Conservation (phyloP, 2,113 vertebrate species). For the Hippocampus abdominalis region DNA sequence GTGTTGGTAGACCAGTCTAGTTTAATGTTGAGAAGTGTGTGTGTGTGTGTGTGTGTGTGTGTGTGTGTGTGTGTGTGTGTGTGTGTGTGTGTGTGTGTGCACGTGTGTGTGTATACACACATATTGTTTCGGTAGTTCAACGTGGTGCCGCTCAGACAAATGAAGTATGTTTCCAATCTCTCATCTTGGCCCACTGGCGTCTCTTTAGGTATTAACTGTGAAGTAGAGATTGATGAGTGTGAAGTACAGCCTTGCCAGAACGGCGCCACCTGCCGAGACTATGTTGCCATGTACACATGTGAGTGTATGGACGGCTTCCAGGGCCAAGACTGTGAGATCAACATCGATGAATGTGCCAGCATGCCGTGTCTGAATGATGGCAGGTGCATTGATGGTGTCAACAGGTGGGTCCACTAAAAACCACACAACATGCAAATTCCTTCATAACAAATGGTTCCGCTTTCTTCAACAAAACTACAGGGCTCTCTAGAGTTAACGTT, state of each 20-base stretch:
- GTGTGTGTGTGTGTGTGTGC: too few species aligned
- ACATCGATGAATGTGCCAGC: conserved; percentile 86
- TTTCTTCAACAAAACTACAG: not conserved
- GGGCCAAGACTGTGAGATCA: conserved; percentile 80
- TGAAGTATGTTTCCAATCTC: conserved; percentile 5
- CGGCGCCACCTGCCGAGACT: conserved; percentile 80
- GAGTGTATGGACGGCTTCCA: conserved; percentile 79
- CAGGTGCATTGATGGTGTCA: conserved; percentile 77
- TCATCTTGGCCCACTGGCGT: conserved; percentile 19
- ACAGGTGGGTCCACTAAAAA: conserved; percentile 72
- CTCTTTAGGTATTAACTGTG: conserved; percentile 83
- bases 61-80: too few species aligned
- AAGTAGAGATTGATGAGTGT: conserved; percentile 88
- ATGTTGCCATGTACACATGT: conserved; percentile 82
- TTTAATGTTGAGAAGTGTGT: too few species aligned
- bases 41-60: too few species aligned
- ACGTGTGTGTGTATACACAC: too few species aligned
- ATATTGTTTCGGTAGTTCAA: too few species aligned
- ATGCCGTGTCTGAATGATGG: conserved; percentile 80
- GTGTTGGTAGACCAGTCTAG: too few species aligned
- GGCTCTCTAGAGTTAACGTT: not conserved
- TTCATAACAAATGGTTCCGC: not conserved
- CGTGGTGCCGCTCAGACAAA: conserved; percentile 7
- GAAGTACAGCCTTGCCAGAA: conserved; percentile 83
- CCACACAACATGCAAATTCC: not conserved